Evolutionary conservation across 1,140 invertebrate genomes (phyloP).

Genomic region (Carcinoscorpius rotundicauda): DNA sequence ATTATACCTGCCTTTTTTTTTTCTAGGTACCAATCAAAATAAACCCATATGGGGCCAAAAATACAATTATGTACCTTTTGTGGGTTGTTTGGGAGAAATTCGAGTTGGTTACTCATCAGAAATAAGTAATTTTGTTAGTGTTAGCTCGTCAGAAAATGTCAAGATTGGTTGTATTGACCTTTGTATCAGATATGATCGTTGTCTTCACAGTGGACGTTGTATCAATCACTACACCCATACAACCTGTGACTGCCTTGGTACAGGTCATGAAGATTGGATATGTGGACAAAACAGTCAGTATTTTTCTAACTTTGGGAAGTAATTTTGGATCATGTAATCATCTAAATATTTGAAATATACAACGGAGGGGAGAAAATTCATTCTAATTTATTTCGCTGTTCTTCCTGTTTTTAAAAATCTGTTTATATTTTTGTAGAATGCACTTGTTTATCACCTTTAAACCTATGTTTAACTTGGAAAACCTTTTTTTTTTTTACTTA

Average conservation of each 20-base stretch:
- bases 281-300: constrained; percentile 79
- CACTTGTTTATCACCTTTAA: no score
- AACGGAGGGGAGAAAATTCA: no score
- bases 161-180: constrained; percentile 40
- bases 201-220: constrained; percentile 66
- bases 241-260: constrained; percentile 82
- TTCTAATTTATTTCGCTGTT: no score
- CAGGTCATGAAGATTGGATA: constrained; percentile 72
- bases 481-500: no score
- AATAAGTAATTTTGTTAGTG: constrained; percentile 1
- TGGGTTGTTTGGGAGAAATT: constrained; percentile 78
- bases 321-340: no score
- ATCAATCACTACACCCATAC: constrained; percentile 77
- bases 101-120: constrained; percentile 43
- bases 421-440: no score
- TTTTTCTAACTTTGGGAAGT: no score
- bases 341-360: no score
- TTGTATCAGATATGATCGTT: constrained; percentile 60
- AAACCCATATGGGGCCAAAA: constrained; percentile 72
- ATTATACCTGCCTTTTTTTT: constrained; percentile 1
- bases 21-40: constrained; percentile 55
- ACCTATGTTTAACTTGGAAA: no score
- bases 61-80: constrained; percentile 82
- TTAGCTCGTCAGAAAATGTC: constrained; percentile 19
- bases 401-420: no score